Base-by-base conservation (phyloP, 2,113 vertebrate species). In the Rattus rattus region DNA sequence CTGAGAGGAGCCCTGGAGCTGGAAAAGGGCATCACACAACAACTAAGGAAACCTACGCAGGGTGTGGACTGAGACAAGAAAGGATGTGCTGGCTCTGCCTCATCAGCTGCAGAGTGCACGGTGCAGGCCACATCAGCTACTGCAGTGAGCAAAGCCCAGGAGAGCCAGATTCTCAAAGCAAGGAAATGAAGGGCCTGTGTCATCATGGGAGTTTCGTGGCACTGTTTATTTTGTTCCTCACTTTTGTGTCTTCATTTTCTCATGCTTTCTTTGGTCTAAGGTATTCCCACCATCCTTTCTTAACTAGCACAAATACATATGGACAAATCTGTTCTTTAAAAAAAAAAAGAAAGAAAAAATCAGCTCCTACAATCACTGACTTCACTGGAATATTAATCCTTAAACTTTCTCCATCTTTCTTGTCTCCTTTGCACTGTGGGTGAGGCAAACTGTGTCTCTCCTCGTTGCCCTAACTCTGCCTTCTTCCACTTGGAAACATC, bases 41-140 rank as follows among this genome's bases (percentile, higher is more conserved):
- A 30, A 56, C 59, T 20, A 39, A 76, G 80, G n/a, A 19, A 12
- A 36, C 56, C 24, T 20, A 36, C 20, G 28, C 24, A 9, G 17
- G 43, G 70, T 2, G 17, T 8, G 49, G 39, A 11, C 65, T 28
- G 49, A 2, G 33, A 36, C n/a, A 63, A 2, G 3, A 26, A n/a
- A 39, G 3, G 3, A 11, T 7, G 28, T 12, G 2, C 20, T 7
- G 20, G 6, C 47, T 22, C 0, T 24, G 22, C 17, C 8, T 77
- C 70, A 33, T 2, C 28, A n/a, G 28, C 2, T 4, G 2, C 1
- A 0, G 12, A 10, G 20, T 6, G 61, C 22, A 24, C 61, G 24
- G 61, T 2, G 7, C 61, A 63, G 20, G 61, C 61, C 22, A 6
- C 61, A 24, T 22, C 61, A 61, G 59, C 59, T 22, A 20, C 61